Evolutionary conservation across 2,888 invertebrate species (phyloP).

Genomic region (Leptinotarsa haldemani): DNA sequence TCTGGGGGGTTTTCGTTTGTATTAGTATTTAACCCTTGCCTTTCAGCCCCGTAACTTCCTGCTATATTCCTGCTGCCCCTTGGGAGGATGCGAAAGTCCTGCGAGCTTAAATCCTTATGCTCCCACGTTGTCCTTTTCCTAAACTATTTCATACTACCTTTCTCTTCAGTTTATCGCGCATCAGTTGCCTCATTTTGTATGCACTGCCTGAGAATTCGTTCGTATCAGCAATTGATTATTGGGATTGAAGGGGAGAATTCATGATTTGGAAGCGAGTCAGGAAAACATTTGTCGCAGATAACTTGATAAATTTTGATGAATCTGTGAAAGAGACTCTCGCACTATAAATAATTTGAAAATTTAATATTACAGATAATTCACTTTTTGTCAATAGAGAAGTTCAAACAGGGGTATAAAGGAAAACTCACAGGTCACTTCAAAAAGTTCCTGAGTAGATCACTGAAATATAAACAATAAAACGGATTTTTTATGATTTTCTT

Average conservation of each 20-base stretch:
- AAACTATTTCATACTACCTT: slow-evolving; percentile 13
- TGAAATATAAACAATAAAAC: no score
- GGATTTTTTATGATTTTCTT: no score
- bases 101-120: slow-evolving; percentile 46
- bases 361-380: no score
- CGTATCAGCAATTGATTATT: not conserved
- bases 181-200: not conserved
- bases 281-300: not conserved
- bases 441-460: no score
- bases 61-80: slow-evolving; percentile 63
- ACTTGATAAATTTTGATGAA: not conserved
- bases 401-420: no score
- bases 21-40: slow-evolving; percentile 67
- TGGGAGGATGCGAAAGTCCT: slow-evolving; percentile 57
- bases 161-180: slow-evolving; percentile 5
- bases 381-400: no score
- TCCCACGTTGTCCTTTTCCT: slow-evolving; percentile 40
- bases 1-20: slow-evolving; percentile 65
- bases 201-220: not conserved
- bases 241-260: not conserved
- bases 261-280: not conserved
- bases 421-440: no score
- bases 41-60: slow-evolving; percentile 65
- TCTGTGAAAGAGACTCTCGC: no score
- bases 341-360: no score